phyloP scores from a whole-genome alignment of 2,888 invertebrate genomes.

The Clivina fossor region DNA sequence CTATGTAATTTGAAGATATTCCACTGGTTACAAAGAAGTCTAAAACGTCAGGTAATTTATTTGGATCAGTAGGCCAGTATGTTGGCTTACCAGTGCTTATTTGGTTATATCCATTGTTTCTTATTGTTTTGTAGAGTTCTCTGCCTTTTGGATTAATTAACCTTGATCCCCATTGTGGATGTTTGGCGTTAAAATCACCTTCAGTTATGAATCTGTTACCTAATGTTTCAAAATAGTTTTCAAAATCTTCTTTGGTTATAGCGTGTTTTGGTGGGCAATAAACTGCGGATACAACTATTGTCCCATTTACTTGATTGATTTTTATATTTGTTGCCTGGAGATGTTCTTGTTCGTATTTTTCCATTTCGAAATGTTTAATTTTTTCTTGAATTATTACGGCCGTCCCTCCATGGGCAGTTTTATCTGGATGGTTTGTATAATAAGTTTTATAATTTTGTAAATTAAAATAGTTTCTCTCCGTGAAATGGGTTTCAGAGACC shows the following conservation, averaged over 20 bases:
- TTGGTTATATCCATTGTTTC: slow-evolving; percentile 8
- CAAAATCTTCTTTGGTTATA: slow-evolving; percentile 11
- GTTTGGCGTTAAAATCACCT: slow-evolving; percentile 32
- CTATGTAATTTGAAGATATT: slow-evolving; percentile 17
- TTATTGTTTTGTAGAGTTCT: slow-evolving; percentile 19
- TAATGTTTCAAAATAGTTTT: slow-evolving; percentile 24
- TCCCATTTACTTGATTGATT: slow-evolving; percentile 16
- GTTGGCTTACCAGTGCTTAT: slow-evolving; percentile 38
- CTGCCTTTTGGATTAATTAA: slow-evolving; percentile 18
- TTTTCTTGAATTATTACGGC: slow-evolving; percentile 31
- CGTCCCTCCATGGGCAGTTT: slow-evolving; percentile 28
- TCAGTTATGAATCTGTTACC: slow-evolving; percentile 27
- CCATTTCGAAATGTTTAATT: slow-evolving; percentile 27
- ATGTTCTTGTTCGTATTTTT: slow-evolving; percentile 7
- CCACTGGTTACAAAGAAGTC: slow-evolving; percentile 37
- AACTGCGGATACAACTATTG: slow-evolving; percentile 18
- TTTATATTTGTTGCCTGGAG: slow-evolving; percentile 24
- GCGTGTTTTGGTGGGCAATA: slow-evolving; percentile 27
- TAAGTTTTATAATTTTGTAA: slow-evolving; percentile 31
- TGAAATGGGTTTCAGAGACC: slow-evolving; percentile 36
- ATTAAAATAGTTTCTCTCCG: slow-evolving; percentile 29
- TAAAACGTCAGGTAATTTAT: slow-evolving; percentile 36
- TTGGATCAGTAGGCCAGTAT: slow-evolving; percentile 37
- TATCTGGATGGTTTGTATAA: slow-evolving; percentile 32
- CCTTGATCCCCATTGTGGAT: slow-evolving; percentile 30